Percentiles rank a stretch among this genome's conserved stretches.
Conservation (phyloP, 2,888 invertebrate species). For the Emesis furor region DNA sequence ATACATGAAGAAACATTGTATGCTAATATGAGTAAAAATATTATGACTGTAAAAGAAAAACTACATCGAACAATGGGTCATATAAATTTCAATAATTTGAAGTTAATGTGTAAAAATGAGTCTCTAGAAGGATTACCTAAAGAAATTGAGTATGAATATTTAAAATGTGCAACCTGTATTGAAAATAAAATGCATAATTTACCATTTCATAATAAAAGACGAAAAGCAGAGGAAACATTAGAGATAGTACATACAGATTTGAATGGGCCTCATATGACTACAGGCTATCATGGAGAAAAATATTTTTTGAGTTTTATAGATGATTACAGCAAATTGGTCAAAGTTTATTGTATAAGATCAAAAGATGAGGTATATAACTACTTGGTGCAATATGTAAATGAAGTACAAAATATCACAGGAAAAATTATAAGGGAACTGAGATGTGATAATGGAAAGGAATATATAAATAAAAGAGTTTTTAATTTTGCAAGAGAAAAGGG, state of each 20-base stretch:
- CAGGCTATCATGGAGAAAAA: conserved; percentile 57
- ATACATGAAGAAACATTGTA: conserved; percentile 24
- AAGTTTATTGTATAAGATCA: conserved; percentile 64
- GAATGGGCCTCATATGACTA: conserved; percentile 58
- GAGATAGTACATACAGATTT: conserved; percentile 64
- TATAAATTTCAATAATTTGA: conserved; percentile 58
- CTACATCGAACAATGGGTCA: conserved; percentile 56
- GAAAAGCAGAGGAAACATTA: conserved; percentile 55
- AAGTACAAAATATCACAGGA: conserved; percentile 59
- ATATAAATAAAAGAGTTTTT: conserved; percentile 54
- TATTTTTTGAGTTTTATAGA: conserved; percentile 44
- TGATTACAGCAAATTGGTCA: conserved; percentile 54
- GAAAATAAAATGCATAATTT: conserved; percentile 43
- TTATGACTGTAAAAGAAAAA: conserved; percentile 55
- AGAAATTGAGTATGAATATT: neutral
- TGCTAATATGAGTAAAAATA: conserved; percentile 42
- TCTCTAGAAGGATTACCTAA: neutral
- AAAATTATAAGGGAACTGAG: conserved; percentile 63
- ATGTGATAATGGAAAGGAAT: conserved; percentile 46
- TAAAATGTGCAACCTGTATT: neutral
- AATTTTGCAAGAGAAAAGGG: conserved; percentile 44
- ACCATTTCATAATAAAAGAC: conserved; percentile 64
- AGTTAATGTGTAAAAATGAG: conserved; percentile 58
- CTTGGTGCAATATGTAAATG: conserved; percentile 64
- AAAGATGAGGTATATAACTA: conserved; percentile 61